Base-by-base conservation (phyloP, 2,888 invertebrate genomes). In the Hyposoter didymator region DNA sequence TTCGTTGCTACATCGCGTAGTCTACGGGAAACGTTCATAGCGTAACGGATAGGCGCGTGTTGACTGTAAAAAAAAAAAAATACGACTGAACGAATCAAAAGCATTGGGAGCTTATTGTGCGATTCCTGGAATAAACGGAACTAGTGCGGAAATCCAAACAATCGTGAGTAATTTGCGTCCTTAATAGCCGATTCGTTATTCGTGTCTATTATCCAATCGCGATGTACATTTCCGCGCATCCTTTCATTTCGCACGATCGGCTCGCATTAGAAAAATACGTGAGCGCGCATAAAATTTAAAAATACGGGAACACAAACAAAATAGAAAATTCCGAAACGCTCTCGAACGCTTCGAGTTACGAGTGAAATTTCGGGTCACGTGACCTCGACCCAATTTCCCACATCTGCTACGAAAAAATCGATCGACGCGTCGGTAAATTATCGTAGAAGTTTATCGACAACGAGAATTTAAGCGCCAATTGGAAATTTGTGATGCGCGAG, bases 41-140 rank as follows among this genome's bases (percentile, higher is more conserved):
- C n/a, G 22, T 8, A 72, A 49, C 79, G 79, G 79, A 79, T 79
- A 62, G 79, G 79, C 49, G 79, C 22, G 72, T 39, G 62, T 49
- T 22, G 22, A 4, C 35, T 19, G 14, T 35, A 17, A 70, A 74
- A 45, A 12, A 35, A 49, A n/a, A 10, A 14, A 59, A 19, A 73
- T 0, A 52, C 22, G 22, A 28, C 6, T 1, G 10, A 14, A 59
- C 14, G 5, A 59, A 59, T 14, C 14, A 59, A 14, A 59, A 64
- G 28, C 49, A 39, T 22, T 17, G 12, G 22, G 43, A 47, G 49
- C 35, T 35, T 49, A 14, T 78, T 49, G 49, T 28, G 59, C 52
- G 47, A 72, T 22, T 62, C 47, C 62, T 72, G 8, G 5, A 74
- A 47, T 22, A 49, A 62, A 47, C 17, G 28, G 28, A 59, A 69